phyloP scores from a whole-genome alignment of 2,797 vertebrate species.

The Danio aesculapii region DNA sequence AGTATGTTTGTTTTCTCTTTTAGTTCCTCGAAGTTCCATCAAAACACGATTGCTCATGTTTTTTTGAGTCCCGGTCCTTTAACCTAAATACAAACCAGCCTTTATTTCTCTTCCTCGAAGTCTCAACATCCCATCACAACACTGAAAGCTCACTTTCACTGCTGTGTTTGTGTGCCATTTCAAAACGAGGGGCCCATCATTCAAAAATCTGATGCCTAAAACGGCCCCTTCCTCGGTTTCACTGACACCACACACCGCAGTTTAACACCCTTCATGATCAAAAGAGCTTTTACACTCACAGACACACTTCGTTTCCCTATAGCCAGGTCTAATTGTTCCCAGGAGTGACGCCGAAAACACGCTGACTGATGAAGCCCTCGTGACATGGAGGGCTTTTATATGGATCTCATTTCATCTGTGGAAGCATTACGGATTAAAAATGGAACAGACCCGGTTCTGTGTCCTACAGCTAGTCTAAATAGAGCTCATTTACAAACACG shows the following conservation, averaged over 20 bases:
- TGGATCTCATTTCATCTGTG: slow-evolving; percentile 43
- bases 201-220: neutral
- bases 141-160: slow-evolving; percentile 20
- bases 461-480: slow-evolving; percentile 32
- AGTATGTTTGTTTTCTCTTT: neutral
- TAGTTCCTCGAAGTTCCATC: neutral
- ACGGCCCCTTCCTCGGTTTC: neutral
- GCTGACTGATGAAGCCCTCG: slow-evolving; percentile 36
- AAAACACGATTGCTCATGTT: slow-evolving; percentile 7
- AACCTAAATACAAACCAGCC: slow-evolving; percentile 27
- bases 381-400: slow-evolving; percentile 34
- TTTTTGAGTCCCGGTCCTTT: slow-evolving; percentile 1
- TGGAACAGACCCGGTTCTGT: slow-evolving; percentile 35
- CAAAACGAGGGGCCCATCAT: neutral
- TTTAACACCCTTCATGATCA: neutral
- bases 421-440: slow-evolving; percentile 9
- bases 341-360: slow-evolving; percentile 19
- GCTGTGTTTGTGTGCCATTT: slow-evolving; percentile 18
- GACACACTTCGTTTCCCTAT: slow-evolving; percentile 5
- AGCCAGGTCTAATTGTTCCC: slow-evolving; percentile 21
- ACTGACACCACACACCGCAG: neutral
- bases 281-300: slow-evolving; percentile 16
- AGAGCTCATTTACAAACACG: slow-evolving; percentile 37
- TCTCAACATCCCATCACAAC: neutral
- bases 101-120: neutral